Conservation (phyloP, 2,113 vertebrate species). For the Isurus oxyrinchus region DNA sequence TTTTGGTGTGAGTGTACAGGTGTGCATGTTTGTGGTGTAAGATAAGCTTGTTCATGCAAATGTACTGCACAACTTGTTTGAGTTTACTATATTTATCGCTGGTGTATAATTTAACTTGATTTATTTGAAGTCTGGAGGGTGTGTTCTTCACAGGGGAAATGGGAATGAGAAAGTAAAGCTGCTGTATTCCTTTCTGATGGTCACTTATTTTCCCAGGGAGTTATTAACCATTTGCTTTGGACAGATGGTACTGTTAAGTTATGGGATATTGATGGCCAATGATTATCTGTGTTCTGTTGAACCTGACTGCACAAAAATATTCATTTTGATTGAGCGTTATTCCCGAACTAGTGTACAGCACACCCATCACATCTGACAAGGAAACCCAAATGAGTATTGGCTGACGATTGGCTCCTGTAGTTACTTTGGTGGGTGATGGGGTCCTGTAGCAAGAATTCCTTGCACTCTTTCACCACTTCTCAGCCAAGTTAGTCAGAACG, state of each 20-base stretch:
- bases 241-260: not conserved
- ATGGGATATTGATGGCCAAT: not conserved
- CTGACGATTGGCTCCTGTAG: not conserved
- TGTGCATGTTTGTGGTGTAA: not conserved
- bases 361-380: not conserved
- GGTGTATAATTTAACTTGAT: constrained; percentile 23
- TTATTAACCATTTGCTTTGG: not conserved
- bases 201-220: not conserved
- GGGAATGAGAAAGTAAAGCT: constrained; percentile 8
- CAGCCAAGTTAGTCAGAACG: too few relatives aligned
- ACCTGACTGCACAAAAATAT: not conserved
- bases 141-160: not conserved
- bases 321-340: not conserved
- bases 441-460: not conserved
- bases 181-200: not conserved
- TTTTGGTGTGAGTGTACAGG: not conserved
- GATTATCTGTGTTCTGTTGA: not conserved
- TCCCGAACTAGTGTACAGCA: not conserved
- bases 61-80: constrained; percentile 23
- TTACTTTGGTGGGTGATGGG: not conserved
- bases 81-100: constrained; percentile 2
- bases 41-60: constrained; percentile 10
- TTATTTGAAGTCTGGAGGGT: not conserved
- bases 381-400: not conserved
- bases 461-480: not conserved